Conservation (phyloP, 2,888 invertebrate genomes). For the Drosophila recens region DNA sequence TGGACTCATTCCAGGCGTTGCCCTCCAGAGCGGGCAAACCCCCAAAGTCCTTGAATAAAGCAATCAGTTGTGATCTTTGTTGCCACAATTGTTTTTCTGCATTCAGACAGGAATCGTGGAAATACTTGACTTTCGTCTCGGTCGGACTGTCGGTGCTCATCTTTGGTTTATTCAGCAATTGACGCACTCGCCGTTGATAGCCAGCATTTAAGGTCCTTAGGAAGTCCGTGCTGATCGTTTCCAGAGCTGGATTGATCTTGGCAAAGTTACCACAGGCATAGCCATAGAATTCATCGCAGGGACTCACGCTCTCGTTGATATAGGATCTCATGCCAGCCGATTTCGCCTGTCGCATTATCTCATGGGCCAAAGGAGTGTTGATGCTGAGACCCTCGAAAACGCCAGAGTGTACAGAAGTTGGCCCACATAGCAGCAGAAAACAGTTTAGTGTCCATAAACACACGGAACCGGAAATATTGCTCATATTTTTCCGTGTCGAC, state of each 20-base stretch:
- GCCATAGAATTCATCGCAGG: constrained; percentile 81
- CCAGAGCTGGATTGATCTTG: constrained; percentile 64
- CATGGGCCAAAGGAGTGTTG: constrained; percentile 59
- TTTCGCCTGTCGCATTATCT: constrained; percentile 78
- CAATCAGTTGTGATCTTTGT: constrained; percentile 61
- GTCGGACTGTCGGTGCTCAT: constrained; percentile 70
- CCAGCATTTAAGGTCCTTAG: constrained; percentile 50
- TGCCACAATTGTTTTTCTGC: constrained; percentile 18
- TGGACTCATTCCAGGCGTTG: constrained; percentile 68
- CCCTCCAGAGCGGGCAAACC: constrained; percentile 82
- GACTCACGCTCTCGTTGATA: constrained; percentile 60
- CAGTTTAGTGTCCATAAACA: constrained; percentile 15
- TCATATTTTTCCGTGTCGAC: constrained; percentile 28
- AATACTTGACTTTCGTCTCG: constrained; percentile 80
- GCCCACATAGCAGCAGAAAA: constrained; percentile 11
- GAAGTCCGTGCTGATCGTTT: constrained; percentile 28
- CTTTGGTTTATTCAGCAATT: constrained; percentile 64
- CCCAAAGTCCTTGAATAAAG: constrained; percentile 75
- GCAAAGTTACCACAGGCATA: constrained; percentile 82
- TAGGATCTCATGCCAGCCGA: constrained; percentile 78
- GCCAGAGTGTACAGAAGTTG: constrained; percentile 16
- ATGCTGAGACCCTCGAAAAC: constrained; percentile 60
- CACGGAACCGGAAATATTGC: constrained; percentile 34
- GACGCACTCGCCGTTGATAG: constrained; percentile 71
- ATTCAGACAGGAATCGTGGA: constrained; percentile 82